Conservation (phyloP, 2,888 invertebrate species). For the Acronicta psi region DNA sequence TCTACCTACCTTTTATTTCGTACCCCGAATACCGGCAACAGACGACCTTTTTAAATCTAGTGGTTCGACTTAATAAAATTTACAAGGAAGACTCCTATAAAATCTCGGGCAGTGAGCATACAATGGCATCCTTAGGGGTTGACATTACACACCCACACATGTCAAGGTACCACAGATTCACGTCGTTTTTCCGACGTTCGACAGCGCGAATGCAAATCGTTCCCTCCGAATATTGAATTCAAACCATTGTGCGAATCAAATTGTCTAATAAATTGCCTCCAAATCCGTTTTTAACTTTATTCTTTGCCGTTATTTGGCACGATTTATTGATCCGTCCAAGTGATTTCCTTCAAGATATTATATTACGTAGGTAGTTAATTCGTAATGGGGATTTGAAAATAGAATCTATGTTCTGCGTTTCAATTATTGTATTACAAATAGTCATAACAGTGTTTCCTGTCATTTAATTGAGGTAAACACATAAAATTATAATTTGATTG, state of each 20-base stretch:
- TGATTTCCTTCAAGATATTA: constrained; percentile 29
- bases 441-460: too few species aligned
- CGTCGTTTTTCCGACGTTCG: constrained; percentile 15
- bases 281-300: constrained; percentile 56
- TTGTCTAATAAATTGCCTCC: constrained; percentile 58
- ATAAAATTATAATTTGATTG: too few species aligned
- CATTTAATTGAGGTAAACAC: too few species aligned
- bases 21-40: too few species aligned
- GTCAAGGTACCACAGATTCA: constrained; percentile 3
- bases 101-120: constrained; percentile 9
- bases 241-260: constrained; percentile 52
- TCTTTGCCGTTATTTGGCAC: constrained; percentile 36
- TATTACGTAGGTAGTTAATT: constrained; percentile 11
- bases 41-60: constrained; percentile 40
- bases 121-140: constrained; percentile 28
- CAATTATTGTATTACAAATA: too few species aligned
- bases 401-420: neutral
- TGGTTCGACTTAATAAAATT: constrained; percentile 40
- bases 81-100: constrained; percentile 33
- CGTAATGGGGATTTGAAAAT: neutral
- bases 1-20: too few species aligned
- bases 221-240: constrained; percentile 57
- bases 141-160: constrained; percentile 15
- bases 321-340: constrained; percentile 34
- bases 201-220: constrained; percentile 58